phyloP scores from a whole-genome alignment of 2,113 vertebrate genomes.

The Hypomesus transpacificus region DNA sequence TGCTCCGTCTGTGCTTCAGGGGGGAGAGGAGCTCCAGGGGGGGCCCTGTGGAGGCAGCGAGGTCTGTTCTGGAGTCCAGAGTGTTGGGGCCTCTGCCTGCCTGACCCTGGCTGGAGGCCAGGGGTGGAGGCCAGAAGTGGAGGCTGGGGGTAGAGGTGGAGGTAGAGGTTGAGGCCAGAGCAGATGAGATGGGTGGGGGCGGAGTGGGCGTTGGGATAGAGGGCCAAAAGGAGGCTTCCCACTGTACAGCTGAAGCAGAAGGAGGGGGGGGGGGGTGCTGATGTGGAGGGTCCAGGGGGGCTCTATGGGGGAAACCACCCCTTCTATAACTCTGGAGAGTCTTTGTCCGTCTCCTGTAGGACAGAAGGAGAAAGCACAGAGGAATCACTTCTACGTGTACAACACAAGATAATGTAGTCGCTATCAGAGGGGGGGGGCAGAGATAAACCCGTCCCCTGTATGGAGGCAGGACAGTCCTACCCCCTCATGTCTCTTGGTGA shows the following conservation, averaged over 20 bases:
- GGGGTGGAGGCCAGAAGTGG: not conserved
- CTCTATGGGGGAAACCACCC: constrained; percentile 38
- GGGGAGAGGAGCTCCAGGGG: constrained; percentile 61
- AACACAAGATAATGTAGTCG: not conserved
- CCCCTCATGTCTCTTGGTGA: constrained; percentile 77
- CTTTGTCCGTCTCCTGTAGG: constrained; percentile 60
- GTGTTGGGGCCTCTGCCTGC: constrained; percentile 32
- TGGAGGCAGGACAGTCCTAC: constrained; percentile 23
- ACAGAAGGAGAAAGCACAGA: not conserved
- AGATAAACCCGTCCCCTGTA: no score
- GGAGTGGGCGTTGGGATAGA: constrained; percentile 3
- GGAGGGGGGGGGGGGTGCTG: constrained; percentile 16
- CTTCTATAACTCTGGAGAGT: constrained; percentile 60
- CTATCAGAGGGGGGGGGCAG: not conserved
- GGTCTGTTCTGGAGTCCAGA: constrained; percentile 53
- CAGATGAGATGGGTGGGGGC: no score
- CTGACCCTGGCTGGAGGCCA: not conserved
- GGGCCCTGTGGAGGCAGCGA: constrained; percentile 42
- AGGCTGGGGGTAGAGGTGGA: not conserved
- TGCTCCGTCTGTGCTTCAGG: constrained; percentile 42
- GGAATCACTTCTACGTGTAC: no score
- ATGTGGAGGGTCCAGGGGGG: constrained; percentile 48
- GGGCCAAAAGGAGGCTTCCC: constrained; percentile 32
- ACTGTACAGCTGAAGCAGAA: constrained; percentile 38
- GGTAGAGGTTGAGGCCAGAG: no score